Evolutionary conservation across 2,797 vertebrate species (phyloP), one percentile per base, ranked within the genome.

Genomic region (Basileuterus tristriatus): DNA sequence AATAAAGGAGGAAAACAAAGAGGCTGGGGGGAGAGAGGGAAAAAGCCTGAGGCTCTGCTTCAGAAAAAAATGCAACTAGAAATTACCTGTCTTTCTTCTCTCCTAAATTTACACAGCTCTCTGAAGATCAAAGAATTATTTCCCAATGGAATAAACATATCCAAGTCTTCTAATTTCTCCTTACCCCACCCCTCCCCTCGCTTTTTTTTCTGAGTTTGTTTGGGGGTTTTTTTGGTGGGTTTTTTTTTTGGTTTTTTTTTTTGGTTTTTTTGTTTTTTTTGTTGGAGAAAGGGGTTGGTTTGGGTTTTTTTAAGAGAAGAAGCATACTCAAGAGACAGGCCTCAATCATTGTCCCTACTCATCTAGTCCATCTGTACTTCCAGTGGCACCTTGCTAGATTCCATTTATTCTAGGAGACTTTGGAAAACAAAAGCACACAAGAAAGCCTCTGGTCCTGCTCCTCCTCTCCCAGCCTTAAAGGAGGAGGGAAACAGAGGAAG

Each of bases 51-150:
- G 13, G 89, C 67, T 85, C 53, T 68, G 34, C 74, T 82, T 77
- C 47, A 84, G 44, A 36, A 81, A 91, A 55, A 71, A 79, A 85
- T 63, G 20, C 29, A 72, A 86, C 29, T 56, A 96, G 76, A 97
- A 97, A 78, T 77, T 93, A 96, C 91, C 70, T 80, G 91, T 79
- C 91, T 84, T 44, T 92, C 86, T 93, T 83, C 93, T 92, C 88
- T 87, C 58, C 56, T 80, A 83, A 89, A 96, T 87, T 96, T 78
- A 94, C 74, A 93, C 91, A 94, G 84, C 82, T 96, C 87, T 89
- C 62, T 87, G 80, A 96, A 91, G 93, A 96, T 96, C 96, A 97
- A 96, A 87, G 70, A 78, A 95, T 88, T 89, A 79, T 71, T 91
- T 95, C 95, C 82, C 85, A 93, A 63, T 76, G 62, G 81, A 91